Percentiles rank a stretch among this genome's conserved stretches.
Evolutionary conservation across 2,888 invertebrate species (phyloP).

Genomic region (Norana najaformis): DNA sequence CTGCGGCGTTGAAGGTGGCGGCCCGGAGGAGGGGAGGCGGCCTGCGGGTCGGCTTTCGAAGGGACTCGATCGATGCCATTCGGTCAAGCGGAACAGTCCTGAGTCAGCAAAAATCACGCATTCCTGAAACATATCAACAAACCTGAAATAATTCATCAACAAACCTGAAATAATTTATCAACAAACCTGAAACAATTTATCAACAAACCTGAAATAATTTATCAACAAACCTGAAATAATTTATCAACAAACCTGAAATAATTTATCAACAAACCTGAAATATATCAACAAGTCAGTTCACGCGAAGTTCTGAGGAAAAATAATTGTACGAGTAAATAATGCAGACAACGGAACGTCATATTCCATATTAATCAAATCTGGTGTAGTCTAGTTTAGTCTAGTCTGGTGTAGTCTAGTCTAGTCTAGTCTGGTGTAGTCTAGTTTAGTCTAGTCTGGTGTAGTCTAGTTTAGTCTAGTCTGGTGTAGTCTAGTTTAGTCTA

Average conservation of each 20-base stretch:
- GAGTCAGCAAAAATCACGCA: not conserved
- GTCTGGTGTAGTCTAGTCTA: no score
- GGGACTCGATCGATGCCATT: not conserved
- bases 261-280: not conserved
- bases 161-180: no score
- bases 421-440: no score
- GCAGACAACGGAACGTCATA: not conserved
- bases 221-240: not conserved
- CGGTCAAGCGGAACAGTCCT: not conserved
- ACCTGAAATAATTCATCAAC: no score
- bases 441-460: no score
- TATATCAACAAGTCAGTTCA: not conserved
- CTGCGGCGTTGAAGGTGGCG: not conserved
- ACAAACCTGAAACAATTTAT: not conserved
- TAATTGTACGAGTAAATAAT: not conserved
- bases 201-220: not conserved
- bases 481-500: no score
- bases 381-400: no score
- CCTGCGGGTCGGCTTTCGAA: not conserved
- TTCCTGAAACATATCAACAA: not conserved
- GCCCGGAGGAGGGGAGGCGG: not conserved
- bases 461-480: no score
- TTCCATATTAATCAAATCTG: no score
- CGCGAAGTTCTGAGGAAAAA: not conserved
- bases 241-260: not conserved